phyloP scores from a whole-genome alignment of 1,140 invertebrate genomes.

The Drosophila sechellia region DNA sequence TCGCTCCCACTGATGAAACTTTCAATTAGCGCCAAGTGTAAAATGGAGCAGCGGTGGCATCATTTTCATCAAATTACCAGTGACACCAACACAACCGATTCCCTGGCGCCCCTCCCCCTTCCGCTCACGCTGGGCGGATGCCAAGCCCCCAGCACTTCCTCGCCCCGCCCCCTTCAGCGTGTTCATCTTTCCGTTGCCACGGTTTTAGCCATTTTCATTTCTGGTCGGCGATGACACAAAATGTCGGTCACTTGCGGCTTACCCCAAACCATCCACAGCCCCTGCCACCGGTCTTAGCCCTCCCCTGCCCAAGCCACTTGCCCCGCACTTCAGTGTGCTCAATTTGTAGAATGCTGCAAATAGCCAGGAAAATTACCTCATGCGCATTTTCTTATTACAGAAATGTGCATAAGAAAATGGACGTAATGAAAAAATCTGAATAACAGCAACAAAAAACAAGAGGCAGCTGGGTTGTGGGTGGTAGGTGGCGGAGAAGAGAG shows the following conservation, averaged over 20 bases:
- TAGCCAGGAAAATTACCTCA: slow-evolving; percentile 81
- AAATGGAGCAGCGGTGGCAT: slow-evolving; percentile 68
- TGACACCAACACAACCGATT: slow-evolving; percentile 60
- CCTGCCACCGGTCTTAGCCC: background rate
- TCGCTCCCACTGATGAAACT: slow-evolving; percentile 62
- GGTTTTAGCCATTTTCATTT: slow-evolving; percentile 77
- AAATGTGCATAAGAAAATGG: slow-evolving; percentile 80
- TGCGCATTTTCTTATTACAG: slow-evolving; percentile 81
- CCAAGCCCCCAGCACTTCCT: background rate
- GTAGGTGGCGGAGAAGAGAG: background rate
- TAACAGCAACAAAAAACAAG: slow-evolving; percentile 6
- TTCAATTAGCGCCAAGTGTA: slow-evolving; percentile 77
- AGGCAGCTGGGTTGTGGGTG: background rate
- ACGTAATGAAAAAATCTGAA: slow-evolving; percentile 73
- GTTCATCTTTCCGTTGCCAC: slow-evolving; percentile 76
- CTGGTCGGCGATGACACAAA: slow-evolving; percentile 74
- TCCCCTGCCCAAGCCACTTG: background rate
- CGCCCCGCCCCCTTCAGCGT: slow-evolving; percentile 20
- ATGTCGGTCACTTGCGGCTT: slow-evolving; percentile 81
- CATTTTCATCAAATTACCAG: slow-evolving; percentile 82
- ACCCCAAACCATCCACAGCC: slow-evolving; percentile 26
- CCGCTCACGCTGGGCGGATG: slow-evolving; percentile 8
- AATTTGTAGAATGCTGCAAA: slow-evolving; percentile 78
- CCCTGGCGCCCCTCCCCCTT: slow-evolving; percentile 3
- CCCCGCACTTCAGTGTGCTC: slow-evolving; percentile 18